Evolutionary conservation across 2,113 vertebrate species (phyloP), one percentile per base, ranked within the genome.

Genomic region (Tetraodon nigroviridis): DNA sequence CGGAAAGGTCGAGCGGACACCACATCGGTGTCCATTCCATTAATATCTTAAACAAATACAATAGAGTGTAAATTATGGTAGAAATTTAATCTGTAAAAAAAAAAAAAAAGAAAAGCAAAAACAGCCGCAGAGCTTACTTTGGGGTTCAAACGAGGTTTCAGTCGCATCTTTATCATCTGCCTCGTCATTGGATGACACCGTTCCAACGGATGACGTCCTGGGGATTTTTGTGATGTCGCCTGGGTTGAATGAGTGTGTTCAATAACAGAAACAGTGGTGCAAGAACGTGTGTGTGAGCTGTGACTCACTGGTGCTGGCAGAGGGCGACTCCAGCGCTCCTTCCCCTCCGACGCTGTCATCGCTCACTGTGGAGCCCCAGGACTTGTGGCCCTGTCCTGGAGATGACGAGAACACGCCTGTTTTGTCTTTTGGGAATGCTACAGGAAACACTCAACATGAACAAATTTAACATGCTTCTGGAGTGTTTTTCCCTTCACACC

Each of bases 1-100:
- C 93, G 89, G 90, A 98, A 98, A 2, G 94, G 94, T 6, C 95
- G 91, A 0, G 93, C 93, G 4, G 90, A 89, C 11, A 92, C 73
- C 0, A 87, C 71, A 8, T 93, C 92, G 0, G 93, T 90, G 65
- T 89, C 85, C 42, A 96, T 92, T 61, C 92, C 91, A 0, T 94
- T 93, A 51, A 95, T 92, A 70, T 93, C 94, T 98, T 51, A 0
- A 1, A 42, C 68, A 3, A 61, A 56, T 49, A 37, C 4, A 37
- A 37, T 7, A 8, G 1, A 37, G 12, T 37, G 7, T 6, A 3
- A 27, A 27, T 27, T 37, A 37, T 37, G 12, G 32, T 37, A 12
- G 1, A 11, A 37, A 37, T 37, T 44, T 44, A 16, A 16, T 7
- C 14, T 5, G 42, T n/a, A n/a, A n/a, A n/a, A n/a, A n/a, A n/a